Evolutionary conservation across 2,888 invertebrate genomes (phyloP), one percentile per base, ranked within the genome.

Genomic region (Aethes cnicana): DNA sequence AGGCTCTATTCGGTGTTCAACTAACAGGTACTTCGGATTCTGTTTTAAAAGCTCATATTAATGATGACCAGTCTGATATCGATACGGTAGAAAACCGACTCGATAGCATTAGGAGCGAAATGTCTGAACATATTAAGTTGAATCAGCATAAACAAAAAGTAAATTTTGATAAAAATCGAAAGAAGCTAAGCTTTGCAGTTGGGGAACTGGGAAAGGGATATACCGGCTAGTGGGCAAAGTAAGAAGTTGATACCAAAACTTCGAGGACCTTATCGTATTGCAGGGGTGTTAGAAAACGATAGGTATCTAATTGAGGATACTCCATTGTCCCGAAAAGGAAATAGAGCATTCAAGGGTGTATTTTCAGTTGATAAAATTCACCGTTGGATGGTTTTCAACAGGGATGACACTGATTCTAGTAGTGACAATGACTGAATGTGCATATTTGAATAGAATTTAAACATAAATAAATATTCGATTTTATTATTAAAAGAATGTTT

Each of bases 1-100:
- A 58, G 21, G 48, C 70, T 7, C 49, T 92, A n/a, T 69, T 71
- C 1, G 60, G 72, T 30, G 59, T 48, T 9, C 44, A 43, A 12
- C 17, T 48, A 9, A 21, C 14, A 14, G 18, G 41, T 0, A 25
- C 23, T 23, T 3, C 32, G 4, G 41, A 42, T 18, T 20, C 21
- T 8, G 14, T 7, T 6, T 4, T 49, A 17, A 2, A 8, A 4
- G 12, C 37, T 3, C 4, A 5, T 5, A 8, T 42, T 35, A 3
- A 21, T 20, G 14, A 42, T 7, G 20, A 42, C 3, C 8, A 35
- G 0, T 2, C 11, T 25, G 21, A 20, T 5, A 11, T n/a, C 3
- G n/a, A 6, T 18, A 26, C 1, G 9, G 25, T 18, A 17, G 20
- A 17, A 9, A 7, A 3, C 16, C 1, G 20, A 44, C 21, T 9